A percentile compares a stretch with the other conserved stretches of the same genome.
These are phyloP conservation scores for Hirtodrosophila duncani DNA, from an alignment of 2,888 invertebrate genomes.

Conservation along the genomic window DNA sequence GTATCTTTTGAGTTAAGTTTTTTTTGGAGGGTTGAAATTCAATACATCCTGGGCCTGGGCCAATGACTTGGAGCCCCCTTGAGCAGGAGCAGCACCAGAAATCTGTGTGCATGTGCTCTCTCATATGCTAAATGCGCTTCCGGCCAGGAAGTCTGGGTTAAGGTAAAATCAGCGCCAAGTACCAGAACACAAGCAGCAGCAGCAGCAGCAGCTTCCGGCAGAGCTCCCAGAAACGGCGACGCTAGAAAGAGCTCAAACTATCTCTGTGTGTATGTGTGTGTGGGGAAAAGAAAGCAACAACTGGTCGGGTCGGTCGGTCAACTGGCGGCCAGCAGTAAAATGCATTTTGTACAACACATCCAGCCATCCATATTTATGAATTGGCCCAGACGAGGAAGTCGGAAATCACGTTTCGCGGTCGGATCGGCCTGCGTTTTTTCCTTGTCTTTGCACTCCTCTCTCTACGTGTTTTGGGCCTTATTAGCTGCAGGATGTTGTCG, in stretches of 20 bases:
- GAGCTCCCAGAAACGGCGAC: no score
- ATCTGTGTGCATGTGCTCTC: constrained; percentile 13
- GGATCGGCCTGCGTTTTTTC: constrained; percentile 32
- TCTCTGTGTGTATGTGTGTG: no score
- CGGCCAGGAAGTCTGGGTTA: constrained; percentile 45
- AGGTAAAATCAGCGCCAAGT: constrained; percentile 44
- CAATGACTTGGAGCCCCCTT: constrained; percentile 40
- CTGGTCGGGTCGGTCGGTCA: constrained; percentile 11
- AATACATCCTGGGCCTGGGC: constrained; percentile 48
- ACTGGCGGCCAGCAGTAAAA: constrained; percentile 21
- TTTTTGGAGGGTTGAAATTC: constrained; percentile 57
- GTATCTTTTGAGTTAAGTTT: constrained; percentile 26
- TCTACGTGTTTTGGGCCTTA: constrained; percentile 49
- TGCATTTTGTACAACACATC: no score
- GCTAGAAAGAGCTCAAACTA: no score
- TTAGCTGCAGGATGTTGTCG: constrained; percentile 60
- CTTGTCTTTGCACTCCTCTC: neutral
- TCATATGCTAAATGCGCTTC: constrained; percentile 39
- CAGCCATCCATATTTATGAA: constrained; percentile 65
- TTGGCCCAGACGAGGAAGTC: constrained; percentile 61
- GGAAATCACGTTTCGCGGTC: constrained; percentile 61
- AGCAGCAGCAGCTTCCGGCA: no score
- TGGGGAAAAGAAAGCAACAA: no score
- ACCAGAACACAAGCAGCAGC: no score
- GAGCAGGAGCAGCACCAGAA: constrained; percentile 49